phyloP scores from a whole-genome alignment of 2,797 vertebrate species.

The Carduelis carduelis region DNA sequence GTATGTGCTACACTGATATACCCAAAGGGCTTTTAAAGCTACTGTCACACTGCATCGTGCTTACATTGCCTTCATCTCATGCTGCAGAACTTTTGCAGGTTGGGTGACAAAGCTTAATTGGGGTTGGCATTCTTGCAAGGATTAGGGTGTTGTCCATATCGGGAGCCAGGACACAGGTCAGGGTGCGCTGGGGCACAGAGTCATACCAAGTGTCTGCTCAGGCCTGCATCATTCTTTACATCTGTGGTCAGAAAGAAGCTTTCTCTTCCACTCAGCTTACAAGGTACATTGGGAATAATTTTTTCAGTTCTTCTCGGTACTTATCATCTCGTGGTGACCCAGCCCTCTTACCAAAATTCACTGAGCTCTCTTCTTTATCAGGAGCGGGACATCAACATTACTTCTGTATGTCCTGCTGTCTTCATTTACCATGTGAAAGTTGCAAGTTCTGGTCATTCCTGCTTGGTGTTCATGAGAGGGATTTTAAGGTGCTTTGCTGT shows the following conservation, averaged over 20 bases:
- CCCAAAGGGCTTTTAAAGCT: conserved; percentile 2
- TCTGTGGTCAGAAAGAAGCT: neutral
- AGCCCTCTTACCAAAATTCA: neutral
- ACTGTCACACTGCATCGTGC: neutral
- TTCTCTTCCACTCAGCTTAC: neutral
- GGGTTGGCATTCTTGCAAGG: neutral
- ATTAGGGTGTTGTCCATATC: neutral
- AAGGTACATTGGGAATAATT: neutral
- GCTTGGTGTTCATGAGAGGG: neutral
- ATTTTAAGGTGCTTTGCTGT: neutral
- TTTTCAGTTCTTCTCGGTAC: neutral
- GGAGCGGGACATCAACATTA: neutral
- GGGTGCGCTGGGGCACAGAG: neutral
- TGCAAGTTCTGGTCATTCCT: neutral
- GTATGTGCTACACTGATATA: neutral
- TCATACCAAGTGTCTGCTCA: neutral
- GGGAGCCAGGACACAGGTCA: neutral
- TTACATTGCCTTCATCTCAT: neutral
- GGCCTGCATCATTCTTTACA: neutral
- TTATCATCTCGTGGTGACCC: neutral
- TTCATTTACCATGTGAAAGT: neutral
- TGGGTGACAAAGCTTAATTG: neutral
- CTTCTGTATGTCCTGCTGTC: neutral
- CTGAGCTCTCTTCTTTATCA: neutral
- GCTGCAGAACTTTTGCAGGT: neutral